Percentiles rank a stretch among this genome's conserved stretches.
Conservation (phyloP, 2,888 invertebrate genomes). For the Cataglyphis albicans region DNA sequence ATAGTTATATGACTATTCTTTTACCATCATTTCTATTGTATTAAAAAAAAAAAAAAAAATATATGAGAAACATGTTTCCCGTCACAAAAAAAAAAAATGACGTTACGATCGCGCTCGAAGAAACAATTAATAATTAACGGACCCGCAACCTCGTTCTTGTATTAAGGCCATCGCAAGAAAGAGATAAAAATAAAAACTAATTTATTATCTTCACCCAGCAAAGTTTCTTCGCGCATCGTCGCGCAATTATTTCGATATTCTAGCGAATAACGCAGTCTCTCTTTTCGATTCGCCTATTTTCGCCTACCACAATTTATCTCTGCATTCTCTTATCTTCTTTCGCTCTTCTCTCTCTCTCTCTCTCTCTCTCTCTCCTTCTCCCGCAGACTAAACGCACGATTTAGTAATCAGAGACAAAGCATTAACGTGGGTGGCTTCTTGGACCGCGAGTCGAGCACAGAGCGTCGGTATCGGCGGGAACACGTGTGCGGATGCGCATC, state of each 20-base stretch:
- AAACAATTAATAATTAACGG: conserved; percentile 27
- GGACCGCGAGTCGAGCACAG: conserved; percentile 55
- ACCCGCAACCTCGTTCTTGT: not conserved
- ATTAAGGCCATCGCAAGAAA: not conserved
- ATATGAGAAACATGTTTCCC: not conserved
- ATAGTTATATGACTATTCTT: not conserved
- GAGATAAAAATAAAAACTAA: conserved; percentile 23
- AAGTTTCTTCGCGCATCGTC: conserved; percentile 9
- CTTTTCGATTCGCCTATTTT: conserved; percentile 11
- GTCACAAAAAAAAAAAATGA: not conserved
- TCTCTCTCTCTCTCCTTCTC: conserved; percentile 20
- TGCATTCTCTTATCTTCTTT: not conserved
- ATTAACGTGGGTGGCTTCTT: conserved; percentile 75
- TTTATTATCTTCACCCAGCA: not conserved
- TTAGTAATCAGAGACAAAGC: conserved; percentile 72
- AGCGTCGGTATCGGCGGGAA: conserved; percentile 37
- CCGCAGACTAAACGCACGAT: conserved; percentile 56
- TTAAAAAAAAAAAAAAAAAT: not conserved
- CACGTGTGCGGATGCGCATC: conserved; percentile 57
- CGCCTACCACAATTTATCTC: conserved; percentile 18
- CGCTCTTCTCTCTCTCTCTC: conserved; percentile 5
- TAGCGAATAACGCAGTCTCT: not conserved
- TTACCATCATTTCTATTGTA: not conserved
- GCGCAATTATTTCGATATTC: conserved; percentile 12
- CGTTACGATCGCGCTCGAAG: conserved; percentile 8